phyloP scores from a whole-genome alignment of 2,888 invertebrate species.

The Standfussiana lucernea region DNA sequence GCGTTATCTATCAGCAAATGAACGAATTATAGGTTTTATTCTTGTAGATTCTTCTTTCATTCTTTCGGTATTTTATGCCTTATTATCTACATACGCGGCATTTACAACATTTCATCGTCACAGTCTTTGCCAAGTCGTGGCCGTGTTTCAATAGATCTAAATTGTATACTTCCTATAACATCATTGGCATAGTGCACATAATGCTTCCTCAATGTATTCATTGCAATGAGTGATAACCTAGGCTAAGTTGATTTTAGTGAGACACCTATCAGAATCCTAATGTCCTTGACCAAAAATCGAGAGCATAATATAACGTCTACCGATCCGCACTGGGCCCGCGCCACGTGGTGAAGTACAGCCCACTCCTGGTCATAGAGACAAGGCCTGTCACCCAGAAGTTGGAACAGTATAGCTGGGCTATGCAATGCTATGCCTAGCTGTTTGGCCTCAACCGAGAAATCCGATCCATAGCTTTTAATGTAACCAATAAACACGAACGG shows the following conservation, averaged over 20 bases:
- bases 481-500: constrained; percentile 6
- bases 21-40: neutral
- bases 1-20: neutral
- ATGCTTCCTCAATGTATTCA: constrained; percentile 1
- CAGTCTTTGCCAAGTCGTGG: neutral
- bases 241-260: neutral
- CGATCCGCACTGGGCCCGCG: neutral
- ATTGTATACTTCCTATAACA: neutral
- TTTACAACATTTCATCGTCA: neutral
- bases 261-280: neutral
- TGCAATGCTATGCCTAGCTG: neutral
- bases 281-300: neutral
- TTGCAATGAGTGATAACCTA: neutral
- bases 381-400: neutral
- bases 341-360: too few species aligned
- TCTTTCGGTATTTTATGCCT: neutral
- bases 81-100: neutral
- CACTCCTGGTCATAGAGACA: neutral
- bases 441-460: constrained; percentile 12
- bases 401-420: neutral
- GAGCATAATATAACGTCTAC: neutral
- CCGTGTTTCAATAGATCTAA: neutral
- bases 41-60: neutral
- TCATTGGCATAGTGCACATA: neutral
- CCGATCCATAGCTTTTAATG: constrained; percentile 21